Percentiles rank a stretch among this genome's conserved stretches.
phyloP scores from a whole-genome alignment of 1,140 invertebrate species.

The Drosophila fuyamai region DNA sequence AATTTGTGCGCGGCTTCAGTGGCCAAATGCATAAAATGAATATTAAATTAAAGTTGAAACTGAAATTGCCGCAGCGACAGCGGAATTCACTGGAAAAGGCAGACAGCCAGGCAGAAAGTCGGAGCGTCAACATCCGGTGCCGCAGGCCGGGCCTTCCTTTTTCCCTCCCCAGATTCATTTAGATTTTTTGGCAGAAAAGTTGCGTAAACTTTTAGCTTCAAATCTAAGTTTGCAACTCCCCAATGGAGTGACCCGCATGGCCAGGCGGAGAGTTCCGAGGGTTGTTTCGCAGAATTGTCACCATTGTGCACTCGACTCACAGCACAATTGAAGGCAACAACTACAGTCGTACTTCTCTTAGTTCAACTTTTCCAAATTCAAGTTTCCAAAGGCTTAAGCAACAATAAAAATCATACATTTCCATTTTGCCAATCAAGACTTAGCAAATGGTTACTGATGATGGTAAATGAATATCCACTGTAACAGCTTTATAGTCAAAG shows the following conservation, averaged over 20 bases:
- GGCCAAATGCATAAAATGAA: conserved; percentile 82
- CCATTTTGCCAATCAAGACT: neutral
- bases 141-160: conserved; percentile 8
- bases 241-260: conserved; percentile 56
- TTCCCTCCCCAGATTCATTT: conserved; percentile 3
- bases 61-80: conserved; percentile 69
- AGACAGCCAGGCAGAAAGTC: conserved; percentile 28
- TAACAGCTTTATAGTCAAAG: too few relatives aligned
- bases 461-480: too few relatives aligned
- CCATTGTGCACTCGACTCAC: conserved; percentile 55
- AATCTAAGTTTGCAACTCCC: conserved; percentile 38
- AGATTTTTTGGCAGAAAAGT: conserved; percentile 62
- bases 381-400: neutral
- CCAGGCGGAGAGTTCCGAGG: conserved; percentile 13
- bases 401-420: neutral
- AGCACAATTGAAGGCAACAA: conserved; percentile 58
- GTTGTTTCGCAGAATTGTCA: conserved; percentile 51
- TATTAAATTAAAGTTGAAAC: conserved; percentile 83
- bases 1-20: conserved; percentile 61
- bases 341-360: conserved; percentile 11
- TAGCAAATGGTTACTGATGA: too few relatives aligned
- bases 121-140: conserved; percentile 63
- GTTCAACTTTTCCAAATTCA: neutral
- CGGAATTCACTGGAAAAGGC: conserved; percentile 77
- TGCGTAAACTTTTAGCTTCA: conserved; percentile 39